Conservation (phyloP, 2,113 vertebrate genomes). For the Lepus americanus region DNA sequence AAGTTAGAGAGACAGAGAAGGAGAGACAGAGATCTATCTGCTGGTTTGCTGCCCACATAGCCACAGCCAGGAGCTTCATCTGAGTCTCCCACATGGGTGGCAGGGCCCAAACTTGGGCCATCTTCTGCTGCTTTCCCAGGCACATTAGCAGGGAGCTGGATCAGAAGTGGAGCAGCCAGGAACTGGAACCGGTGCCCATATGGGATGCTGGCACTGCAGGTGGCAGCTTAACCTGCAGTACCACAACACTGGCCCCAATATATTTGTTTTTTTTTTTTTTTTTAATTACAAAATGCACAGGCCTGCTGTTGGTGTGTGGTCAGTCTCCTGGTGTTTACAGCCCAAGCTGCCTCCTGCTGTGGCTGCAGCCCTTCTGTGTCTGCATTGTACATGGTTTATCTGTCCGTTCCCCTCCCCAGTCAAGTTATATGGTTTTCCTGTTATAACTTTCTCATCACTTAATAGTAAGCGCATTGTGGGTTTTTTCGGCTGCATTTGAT, state of each 20-base stretch:
- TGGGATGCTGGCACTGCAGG: too few species aligned
- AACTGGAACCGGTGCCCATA: too few species aligned
- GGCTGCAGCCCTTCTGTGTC: neutral
- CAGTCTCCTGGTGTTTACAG: neutral
- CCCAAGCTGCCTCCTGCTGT: neutral
- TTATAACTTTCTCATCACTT: neutral
- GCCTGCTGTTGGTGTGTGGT: neutral
- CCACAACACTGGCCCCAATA: neutral
- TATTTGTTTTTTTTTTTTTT: neutral
- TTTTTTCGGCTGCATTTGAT: neutral
- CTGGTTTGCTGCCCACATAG: too few species aligned
- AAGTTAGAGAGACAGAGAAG: too few species aligned
- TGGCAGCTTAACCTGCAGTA: too few species aligned
- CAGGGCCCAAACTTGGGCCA: too few species aligned
- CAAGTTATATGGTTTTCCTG: neutral
- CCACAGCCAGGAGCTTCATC: too few species aligned
- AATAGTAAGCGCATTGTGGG: neutral
- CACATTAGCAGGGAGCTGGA: too few species aligned
- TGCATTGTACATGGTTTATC: accelerated
- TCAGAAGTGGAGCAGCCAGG: too few species aligned
- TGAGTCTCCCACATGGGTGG: too few species aligned
- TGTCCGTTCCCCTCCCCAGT: neutral
- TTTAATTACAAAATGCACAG: neutral
- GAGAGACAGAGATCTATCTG: too few species aligned
- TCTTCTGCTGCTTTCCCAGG: too few species aligned